Evolutionary conservation across 2,797 vertebrate species (phyloP).

Genomic region (Anolis apletophallus): DNA sequence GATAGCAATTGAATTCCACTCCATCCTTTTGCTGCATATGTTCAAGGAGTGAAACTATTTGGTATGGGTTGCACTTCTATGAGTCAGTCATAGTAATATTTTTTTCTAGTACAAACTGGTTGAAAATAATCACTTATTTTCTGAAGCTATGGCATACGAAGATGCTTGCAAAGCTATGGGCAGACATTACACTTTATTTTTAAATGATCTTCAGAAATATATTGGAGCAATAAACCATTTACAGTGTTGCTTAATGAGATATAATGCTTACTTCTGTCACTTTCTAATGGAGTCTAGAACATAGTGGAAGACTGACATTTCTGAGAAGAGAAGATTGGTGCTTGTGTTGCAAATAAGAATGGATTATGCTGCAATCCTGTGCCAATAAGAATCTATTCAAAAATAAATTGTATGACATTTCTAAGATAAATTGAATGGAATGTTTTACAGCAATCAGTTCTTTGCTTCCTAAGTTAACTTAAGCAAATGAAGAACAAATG

Average conservation of each 20-base stretch:
- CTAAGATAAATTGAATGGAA: constrained; percentile 46
- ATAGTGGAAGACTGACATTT: constrained; percentile 47
- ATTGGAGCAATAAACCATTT: constrained; percentile 44
- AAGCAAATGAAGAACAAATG: constrained; percentile 40
- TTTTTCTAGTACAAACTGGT: background rate
- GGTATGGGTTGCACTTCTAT: background rate
- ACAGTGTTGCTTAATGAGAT: constrained; percentile 64
- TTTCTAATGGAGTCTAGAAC: constrained; percentile 50
- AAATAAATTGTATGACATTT: constrained; percentile 39
- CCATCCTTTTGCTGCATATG: background rate
- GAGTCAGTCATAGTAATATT: background rate
- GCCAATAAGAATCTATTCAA: constrained; percentile 58
- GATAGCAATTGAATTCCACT: background rate
- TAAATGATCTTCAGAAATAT: constrained; percentile 67
- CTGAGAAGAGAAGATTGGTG: constrained; percentile 39
- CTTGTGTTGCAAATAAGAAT: constrained; percentile 40
- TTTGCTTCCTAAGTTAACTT: constrained; percentile 24
- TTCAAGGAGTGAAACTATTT: background rate
- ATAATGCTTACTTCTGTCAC: constrained; percentile 64
- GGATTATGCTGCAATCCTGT: constrained; percentile 35
- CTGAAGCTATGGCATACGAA: constrained; percentile 44
- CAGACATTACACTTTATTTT: constrained; percentile 58
- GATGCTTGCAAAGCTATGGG: constrained; percentile 60
- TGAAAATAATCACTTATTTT: constrained; percentile 59
- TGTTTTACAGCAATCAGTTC: constrained; percentile 48